A percentile compares a stretch with the other conserved stretches of the same genome.
Evolutionary conservation across 2,888 invertebrate genomes (phyloP).

Genomic region (Trichogramma dendrolimi): DNA sequence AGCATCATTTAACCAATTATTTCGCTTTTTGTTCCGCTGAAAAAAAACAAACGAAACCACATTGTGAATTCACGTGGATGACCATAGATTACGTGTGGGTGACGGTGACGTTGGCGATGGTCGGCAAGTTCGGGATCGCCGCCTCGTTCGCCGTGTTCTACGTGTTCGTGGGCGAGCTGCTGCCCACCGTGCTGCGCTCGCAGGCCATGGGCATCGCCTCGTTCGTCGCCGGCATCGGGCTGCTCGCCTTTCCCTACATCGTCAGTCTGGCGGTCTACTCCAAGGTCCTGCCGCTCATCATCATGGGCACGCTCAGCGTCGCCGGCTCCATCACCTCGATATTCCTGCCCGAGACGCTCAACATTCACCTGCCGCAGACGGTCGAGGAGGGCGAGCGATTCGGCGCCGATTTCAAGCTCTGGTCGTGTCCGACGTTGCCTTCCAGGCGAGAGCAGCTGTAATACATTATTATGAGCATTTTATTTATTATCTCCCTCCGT

Average conservation of each 20-base stretch:
- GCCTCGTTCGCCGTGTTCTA: slow-evolving; percentile 68
- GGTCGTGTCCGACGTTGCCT: slow-evolving; percentile 55
- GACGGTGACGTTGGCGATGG: slow-evolving; percentile 62
- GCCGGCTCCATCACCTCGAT: slow-evolving; percentile 59
- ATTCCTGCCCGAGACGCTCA: slow-evolving; percentile 63
- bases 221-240: slow-evolving; percentile 61
- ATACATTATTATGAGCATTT: not conserved
- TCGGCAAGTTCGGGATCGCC: slow-evolving; percentile 65
- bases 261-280: slow-evolving; percentile 61
- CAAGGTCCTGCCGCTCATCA: slow-evolving; percentile 58
- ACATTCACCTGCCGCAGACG: slow-evolving; percentile 63
- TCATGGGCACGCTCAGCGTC: slow-evolving; percentile 60
- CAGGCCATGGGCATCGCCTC: slow-evolving; percentile 67
- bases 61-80: slow-evolving; percentile 3
- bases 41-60: not conserved
- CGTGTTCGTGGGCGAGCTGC: slow-evolving; percentile 65
- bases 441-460: slow-evolving; percentile 38
- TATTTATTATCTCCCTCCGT: too few relatives aligned
- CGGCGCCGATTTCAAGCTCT: slow-evolving; percentile 58
- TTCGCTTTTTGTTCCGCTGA: not conserved
- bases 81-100: slow-evolving; percentile 60
- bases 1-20: not conserved
- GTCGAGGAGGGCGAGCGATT: slow-evolving; percentile 62
- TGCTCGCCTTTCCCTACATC: slow-evolving; percentile 63
- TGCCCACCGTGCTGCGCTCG: slow-evolving; percentile 64